Base-by-base conservation (phyloP, 2,113 vertebrate genomes). In the Petroica traversi region DNA sequence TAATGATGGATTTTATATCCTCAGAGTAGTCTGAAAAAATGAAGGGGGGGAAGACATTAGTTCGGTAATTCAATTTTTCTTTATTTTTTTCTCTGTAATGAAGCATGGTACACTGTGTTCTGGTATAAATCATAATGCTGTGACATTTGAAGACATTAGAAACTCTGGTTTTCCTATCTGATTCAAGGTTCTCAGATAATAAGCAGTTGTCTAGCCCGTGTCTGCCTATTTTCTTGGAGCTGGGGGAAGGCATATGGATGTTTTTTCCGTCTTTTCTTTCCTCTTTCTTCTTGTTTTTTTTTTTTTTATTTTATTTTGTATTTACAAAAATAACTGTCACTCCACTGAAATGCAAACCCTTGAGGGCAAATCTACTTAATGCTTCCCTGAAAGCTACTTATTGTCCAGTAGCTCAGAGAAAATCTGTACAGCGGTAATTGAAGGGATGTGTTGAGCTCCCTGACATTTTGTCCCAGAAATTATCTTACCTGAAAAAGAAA, bases 1-100 rank as follows among this genome's bases (percentile, higher is more conserved):
- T 98, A 98, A 98, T 95, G 97, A 97, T 98, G 97, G 94, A 96
- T 97, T 97, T 98, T 96, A 96, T 94, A 95, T 95, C 93, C 85
- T 93, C 40, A 61, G 92, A 95, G 91, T 77, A 31, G 51, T 85
- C 88, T 82, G 92, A 57, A 85, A 84, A 96, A 97, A 48, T 41
- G 41, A 38, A 17, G 1, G 1, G 67, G 86, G 92, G 76, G 63
- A 92, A 97, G 88, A 88, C 92, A 96, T 98, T 97, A 97, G 95
- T 92, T 82, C 43, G 34, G 92, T 97, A 97, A 98, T 98, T 97
- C 96, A 95, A 93, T 85, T 91, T 73, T 78, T 40, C n/a, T 74
- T 29, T 68, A 75, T 86, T 63, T 88, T 85, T 54, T 82, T 61
- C 91, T 80, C 77, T 43, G 95, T 96, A 98, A 97, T 95, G 96